Evolutionary conservation across 2,797 vertebrate species (phyloP).

Genomic region (Galago senegalensis): DNA sequence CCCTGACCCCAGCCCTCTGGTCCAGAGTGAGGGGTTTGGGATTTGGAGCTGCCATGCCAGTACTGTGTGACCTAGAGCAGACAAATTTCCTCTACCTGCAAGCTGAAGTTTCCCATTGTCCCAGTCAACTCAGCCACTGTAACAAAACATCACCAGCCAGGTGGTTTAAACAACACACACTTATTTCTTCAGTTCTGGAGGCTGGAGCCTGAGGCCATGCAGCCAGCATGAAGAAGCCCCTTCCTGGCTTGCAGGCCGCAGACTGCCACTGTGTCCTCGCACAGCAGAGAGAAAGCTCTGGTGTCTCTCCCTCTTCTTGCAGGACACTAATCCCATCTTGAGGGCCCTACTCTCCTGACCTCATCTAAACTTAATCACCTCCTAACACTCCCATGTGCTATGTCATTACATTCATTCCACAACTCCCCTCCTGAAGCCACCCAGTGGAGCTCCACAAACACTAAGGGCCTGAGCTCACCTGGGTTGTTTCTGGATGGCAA

Average conservation of each 20-base stretch:
- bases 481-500: too few relatives aligned
- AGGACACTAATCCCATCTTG: not conserved
- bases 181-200: not conserved
- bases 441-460: rapidly evolving
- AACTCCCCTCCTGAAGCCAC: not conserved
- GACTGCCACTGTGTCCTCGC: not conserved
- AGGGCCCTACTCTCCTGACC: not conserved
- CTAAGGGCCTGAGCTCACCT: rapidly evolving
- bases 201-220: not conserved
- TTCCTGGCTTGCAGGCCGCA: not conserved
- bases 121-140: not conserved
- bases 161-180: not conserved
- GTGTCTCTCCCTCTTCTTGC: not conserved
- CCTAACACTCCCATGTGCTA: not conserved
- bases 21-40: not conserved
- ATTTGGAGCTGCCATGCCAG: not conserved
- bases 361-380: not conserved
- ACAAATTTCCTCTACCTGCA: too few relatives aligned
- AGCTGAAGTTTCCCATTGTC: not conserved
- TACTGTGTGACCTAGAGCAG: not conserved
- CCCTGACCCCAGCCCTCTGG: not conserved
- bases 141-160: not conserved
- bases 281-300: not conserved
- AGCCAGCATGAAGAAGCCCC: rapidly evolving
- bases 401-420: not conserved